Conservation (phyloP, 2,113 vertebrate species). For the Aplodontia rufa region DNA sequence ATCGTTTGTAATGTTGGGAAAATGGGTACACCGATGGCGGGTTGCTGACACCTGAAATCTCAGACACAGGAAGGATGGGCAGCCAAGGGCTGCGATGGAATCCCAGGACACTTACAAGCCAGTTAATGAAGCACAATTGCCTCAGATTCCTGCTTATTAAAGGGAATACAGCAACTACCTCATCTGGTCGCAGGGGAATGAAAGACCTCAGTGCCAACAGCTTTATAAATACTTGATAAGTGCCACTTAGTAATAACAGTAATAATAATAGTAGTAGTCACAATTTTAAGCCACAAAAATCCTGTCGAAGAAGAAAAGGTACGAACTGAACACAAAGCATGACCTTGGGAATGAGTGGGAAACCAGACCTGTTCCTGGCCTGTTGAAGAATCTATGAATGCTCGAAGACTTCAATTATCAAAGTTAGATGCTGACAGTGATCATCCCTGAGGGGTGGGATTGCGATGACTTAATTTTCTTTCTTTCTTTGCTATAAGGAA, state of each 20-base stretch:
- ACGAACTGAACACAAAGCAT: not conserved
- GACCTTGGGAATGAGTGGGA: not conserved
- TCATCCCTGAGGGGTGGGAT: not conserved
- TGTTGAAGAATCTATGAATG: not conserved
- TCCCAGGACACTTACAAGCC: not conserved
- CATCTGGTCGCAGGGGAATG: not conserved
- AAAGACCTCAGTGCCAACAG: not conserved
- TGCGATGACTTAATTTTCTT: not conserved
- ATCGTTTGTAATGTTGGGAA: not conserved
- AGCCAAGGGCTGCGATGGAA: accelerated
- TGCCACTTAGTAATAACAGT: not conserved
- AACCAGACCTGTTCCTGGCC: not conserved
- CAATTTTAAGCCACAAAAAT: not conserved
- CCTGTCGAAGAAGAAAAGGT: not conserved
- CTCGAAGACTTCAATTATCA: not conserved
- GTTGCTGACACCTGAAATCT: accelerated
- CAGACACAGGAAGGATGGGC: accelerated
- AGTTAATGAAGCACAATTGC: accelerated
- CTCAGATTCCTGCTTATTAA: not conserved
- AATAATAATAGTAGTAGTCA: not conserved
- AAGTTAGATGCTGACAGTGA: not conserved
- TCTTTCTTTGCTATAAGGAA: not conserved
- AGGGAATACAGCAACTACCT: no score
- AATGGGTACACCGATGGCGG: no score
- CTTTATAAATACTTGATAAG: not conserved